phyloP scores from a whole-genome alignment of 2,113 vertebrate genomes.

The Zosterops japonicus region DNA sequence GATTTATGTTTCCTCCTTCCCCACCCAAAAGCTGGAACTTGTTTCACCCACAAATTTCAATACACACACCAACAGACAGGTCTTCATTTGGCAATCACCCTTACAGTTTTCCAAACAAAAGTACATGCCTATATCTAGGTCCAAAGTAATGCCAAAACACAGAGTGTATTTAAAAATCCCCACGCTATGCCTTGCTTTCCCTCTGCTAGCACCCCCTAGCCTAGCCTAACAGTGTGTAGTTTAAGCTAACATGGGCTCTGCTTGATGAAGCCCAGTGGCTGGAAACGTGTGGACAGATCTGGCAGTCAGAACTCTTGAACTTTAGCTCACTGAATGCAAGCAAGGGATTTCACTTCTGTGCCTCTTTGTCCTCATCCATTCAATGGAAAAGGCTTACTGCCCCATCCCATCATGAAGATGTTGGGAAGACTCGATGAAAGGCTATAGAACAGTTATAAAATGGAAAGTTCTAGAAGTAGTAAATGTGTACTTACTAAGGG shows the following conservation, averaged over 20 bases:
- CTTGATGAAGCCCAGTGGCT: not conserved
- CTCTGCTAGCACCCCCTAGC: not conserved
- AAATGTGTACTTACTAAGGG: not conserved
- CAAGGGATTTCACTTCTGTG: not conserved
- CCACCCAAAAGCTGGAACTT: not conserved
- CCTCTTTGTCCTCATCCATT: not conserved
- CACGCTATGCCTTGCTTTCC: not conserved
- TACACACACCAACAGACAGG: not conserved
- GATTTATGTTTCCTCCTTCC: not conserved
- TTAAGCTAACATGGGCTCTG: not conserved
- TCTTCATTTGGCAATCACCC: slow-evolving; percentile 27
- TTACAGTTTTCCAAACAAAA: not conserved
- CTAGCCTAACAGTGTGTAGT: not conserved
- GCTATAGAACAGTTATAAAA: not conserved
- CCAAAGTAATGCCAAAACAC: not conserved
- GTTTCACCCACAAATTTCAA: not conserved
- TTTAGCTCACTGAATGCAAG: not conserved
- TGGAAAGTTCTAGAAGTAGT: not conserved
- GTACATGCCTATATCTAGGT: not conserved
- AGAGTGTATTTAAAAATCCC: not conserved
- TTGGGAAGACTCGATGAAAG: not conserved
- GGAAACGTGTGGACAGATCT: not conserved
- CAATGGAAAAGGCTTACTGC: not conserved
- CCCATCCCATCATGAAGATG: not conserved
- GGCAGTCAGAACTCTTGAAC: not conserved